phyloP scores from a whole-genome alignment of 2,113 vertebrate genomes.

The Oxyura jamaicensis region DNA sequence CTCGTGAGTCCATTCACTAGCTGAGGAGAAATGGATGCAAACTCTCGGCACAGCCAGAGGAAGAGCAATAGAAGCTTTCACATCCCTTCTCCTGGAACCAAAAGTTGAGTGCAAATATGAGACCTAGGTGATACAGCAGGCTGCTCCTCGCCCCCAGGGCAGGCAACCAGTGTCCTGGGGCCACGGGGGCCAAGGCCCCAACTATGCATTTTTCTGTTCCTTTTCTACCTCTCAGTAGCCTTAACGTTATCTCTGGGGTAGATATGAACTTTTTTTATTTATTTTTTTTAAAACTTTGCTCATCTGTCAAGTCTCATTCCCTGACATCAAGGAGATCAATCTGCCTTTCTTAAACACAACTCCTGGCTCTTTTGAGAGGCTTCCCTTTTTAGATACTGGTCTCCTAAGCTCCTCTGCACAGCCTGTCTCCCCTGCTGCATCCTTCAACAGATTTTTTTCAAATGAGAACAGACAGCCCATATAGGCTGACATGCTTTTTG shows the following conservation, averaged over 20 bases:
- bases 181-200: neutral
- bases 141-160: neutral
- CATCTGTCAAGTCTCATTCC: conserved; percentile 44
- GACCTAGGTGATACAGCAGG: neutral
- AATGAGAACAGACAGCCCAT: conserved; percentile 64
- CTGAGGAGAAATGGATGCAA: neutral
- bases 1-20: neutral
- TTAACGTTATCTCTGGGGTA: neutral
- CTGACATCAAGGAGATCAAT: conserved; percentile 33
- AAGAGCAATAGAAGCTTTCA: neutral
- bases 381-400: conserved; percentile 31
- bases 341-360: conserved; percentile 30
- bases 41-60: neutral
- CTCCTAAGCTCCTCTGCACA: conserved; percentile 34
- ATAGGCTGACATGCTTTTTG: conserved; percentile 48
- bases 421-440: conserved; percentile 54
- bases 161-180: neutral
- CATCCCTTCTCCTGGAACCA: neutral
- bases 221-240: neutral
- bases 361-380: conserved; percentile 26
- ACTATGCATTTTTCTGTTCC: neutral
- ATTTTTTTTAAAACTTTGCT: neutral
- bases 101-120: neutral
- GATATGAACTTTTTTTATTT: neutral
- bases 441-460: conserved; percentile 49